phyloP scores from a whole-genome alignment of 2,888 invertebrate species.

The Andrena hattorfiana region DNA sequence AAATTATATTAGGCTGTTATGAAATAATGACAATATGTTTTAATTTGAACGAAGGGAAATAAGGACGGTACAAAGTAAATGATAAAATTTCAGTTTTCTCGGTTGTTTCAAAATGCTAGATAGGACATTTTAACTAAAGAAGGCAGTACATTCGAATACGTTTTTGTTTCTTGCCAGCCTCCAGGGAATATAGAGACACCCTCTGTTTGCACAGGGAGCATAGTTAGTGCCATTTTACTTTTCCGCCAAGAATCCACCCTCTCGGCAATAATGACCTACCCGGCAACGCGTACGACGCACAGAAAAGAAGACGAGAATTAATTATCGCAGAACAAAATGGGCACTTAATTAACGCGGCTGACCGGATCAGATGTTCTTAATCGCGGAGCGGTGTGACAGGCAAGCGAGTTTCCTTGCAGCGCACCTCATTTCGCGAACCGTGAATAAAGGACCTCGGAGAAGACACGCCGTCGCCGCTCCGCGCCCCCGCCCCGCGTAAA shows the following conservation, averaged over 20 bases:
- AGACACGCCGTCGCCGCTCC: slow-evolving; percentile 20
- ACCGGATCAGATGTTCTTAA: slow-evolving; percentile 40
- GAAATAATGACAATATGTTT: too few species aligned
- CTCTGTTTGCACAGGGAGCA: too few species aligned
- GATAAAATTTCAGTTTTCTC: too few species aligned
- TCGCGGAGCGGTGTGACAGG: slow-evolving; percentile 32
- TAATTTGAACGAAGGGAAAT: too few species aligned
- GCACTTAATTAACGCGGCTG: slow-evolving; percentile 60
- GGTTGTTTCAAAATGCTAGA: too few species aligned
- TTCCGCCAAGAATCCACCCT: background rate
- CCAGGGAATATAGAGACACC: too few species aligned
- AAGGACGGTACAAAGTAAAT: too few species aligned
- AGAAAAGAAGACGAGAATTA: slow-evolving; percentile 36
- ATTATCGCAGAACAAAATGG: slow-evolving; percentile 47
- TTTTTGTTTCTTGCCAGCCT: background rate
- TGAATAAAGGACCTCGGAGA: slow-evolving; percentile 43
- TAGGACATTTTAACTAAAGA: too few species aligned
- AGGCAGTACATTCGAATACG: background rate
- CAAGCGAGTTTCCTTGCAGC: slow-evolving; percentile 36
- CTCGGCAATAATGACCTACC: background rate
- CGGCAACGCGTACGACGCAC: background rate
- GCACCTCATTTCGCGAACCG: slow-evolving; percentile 40
- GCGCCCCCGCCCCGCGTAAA: slow-evolving; percentile 57
- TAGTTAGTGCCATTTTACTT: background rate
- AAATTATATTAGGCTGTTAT: too few species aligned